Evolutionary conservation across 2,113 vertebrate species (phyloP), one percentile per base, ranked within the genome.

Genomic region (Gavialis gangeticus): DNA sequence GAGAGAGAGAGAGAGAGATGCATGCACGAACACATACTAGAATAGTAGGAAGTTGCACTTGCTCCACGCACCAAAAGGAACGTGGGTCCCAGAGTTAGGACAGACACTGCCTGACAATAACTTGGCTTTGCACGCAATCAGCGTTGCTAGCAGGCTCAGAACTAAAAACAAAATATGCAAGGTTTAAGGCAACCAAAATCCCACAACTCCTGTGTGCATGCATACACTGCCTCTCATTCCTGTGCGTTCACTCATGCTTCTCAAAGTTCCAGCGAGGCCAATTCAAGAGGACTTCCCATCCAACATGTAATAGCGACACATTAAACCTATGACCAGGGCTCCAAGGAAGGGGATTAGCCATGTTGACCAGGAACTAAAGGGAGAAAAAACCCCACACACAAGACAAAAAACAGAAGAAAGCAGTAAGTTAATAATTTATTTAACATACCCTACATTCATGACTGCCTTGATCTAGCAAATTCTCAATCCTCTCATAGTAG

Each of bases 321-420:
- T 97, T 79, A 99, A 79, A 34, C 98, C 99, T 85, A 99, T 37
- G 66, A 98, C 94, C 69, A 96, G 71, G 1, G 98, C 99, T 21
- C 98, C 98, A 0, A 99, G 3, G 27, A 98, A 96, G 77, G 99
- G 99, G 93, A 99, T 98, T 83, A 99, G 91, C 99, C 99, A 99
- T 0, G 97, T 98, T 0, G 97, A 97, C 99, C 99, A 99, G 82
- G 98, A 99, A 93, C 98, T 99, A 82, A 0, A 7, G 84, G 78
- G 27, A 90, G 75, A 88, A 92, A 86, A 21, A 12, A 19, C 59
- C 14, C 55, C 5, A 77, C 86, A 76, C 89, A 87, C 63, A 67
- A 73, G 81, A 27, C 19, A 94, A 84, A 46, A 75, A 79, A 5
- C 77, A 91, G 62, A 80, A 85, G 54, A 69, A 88, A 92, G 62